Percentiles rank a stretch among this genome's conserved stretches.
phyloP scores from a whole-genome alignment of 2,888 invertebrate species.

The Lasioglossum morio region DNA sequence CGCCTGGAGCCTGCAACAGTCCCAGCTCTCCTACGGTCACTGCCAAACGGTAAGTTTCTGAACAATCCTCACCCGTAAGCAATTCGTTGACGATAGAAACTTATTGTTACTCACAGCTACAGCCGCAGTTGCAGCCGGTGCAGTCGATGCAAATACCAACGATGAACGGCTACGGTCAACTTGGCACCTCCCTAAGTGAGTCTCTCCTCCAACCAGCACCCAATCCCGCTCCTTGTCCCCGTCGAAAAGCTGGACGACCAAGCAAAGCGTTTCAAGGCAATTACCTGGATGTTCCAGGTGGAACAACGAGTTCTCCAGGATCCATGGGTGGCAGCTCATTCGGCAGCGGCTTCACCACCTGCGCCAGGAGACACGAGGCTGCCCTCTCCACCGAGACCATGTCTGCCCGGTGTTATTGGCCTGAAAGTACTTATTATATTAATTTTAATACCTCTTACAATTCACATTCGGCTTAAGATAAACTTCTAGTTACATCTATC shows the following conservation, averaged over 20 bases:
- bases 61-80: not conserved
- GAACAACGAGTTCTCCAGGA: conserved; percentile 72
- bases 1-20: conserved; percentile 82
- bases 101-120: conserved; percentile 73
- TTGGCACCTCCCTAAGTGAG: conserved; percentile 84
- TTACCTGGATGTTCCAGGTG: conserved; percentile 83
- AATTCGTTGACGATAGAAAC: not conserved
- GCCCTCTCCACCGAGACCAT: conserved; percentile 72
- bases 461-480: not conserved
- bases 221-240: not conserved
- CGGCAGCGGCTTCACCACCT: conserved; percentile 78
- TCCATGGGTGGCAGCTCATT: conserved; percentile 78
- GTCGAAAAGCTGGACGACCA: conserved; percentile 65
- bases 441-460: not conserved
- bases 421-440: conserved; percentile 76
- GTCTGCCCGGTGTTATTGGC: conserved; percentile 80
- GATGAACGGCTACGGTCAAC: conserved; percentile 85
- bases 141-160: conserved; percentile 84
- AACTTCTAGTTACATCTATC: not conserved
- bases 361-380: conserved; percentile 78
- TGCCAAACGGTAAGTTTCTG: conserved; percentile 78
- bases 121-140: conserved; percentile 83
- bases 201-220: conserved; percentile 52
- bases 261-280: conserved; percentile 82
- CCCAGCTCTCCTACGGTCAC: conserved; percentile 83